Conservation (phyloP, 1,140 invertebrate genomes). For the Ruditapes philippinarum region DNA sequence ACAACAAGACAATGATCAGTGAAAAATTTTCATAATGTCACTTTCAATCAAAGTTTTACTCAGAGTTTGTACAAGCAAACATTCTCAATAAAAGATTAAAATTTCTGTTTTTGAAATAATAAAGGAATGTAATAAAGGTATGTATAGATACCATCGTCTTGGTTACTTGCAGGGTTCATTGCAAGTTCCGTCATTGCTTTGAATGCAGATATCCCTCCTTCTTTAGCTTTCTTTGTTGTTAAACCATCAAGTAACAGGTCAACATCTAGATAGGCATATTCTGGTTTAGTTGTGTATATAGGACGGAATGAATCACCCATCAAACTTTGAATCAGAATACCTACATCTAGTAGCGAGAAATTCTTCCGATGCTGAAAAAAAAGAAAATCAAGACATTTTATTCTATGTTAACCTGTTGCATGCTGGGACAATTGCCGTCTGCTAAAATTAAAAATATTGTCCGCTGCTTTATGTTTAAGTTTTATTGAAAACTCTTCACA, state of each 20-base stretch:
- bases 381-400: background rate
- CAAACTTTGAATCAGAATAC: conserved; percentile 80
- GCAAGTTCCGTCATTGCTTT: background rate
- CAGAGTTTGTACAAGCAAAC: too few species aligned
- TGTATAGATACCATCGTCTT: background rate
- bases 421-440: too few species aligned
- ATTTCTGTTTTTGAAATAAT: too few species aligned
- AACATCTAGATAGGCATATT: conserved; percentile 47
- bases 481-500: too few species aligned
- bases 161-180: background rate
- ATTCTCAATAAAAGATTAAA: too few species aligned
- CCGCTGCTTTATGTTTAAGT: too few species aligned
- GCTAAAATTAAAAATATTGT: too few species aligned
- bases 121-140: too few species aligned
- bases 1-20: too few species aligned
- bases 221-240: conserved; percentile 11
- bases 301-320: conserved; percentile 84
- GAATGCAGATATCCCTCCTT: background rate
- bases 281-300: conserved; percentile 74
- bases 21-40: too few species aligned
- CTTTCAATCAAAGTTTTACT: too few species aligned
- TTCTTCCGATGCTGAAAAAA: conserved; percentile 63
- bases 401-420: too few species aligned
- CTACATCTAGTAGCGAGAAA: conserved; percentile 79
- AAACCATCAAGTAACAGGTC: conserved; percentile 56